Base-by-base conservation (phyloP, 2,113 vertebrate genomes). In the Coracopsis vasa region DNA sequence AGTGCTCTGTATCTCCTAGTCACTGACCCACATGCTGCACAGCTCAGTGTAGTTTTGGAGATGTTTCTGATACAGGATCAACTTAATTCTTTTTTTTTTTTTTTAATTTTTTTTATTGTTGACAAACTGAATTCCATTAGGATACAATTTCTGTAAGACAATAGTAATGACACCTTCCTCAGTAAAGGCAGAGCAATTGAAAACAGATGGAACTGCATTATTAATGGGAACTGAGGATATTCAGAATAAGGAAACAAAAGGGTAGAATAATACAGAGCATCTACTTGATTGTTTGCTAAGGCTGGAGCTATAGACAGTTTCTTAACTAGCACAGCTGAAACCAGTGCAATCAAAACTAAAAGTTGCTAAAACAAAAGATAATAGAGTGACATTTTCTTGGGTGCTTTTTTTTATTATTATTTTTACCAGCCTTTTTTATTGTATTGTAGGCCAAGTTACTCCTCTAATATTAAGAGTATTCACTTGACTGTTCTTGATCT, bases 401-500 rank as follows among this genome's bases (percentile, higher is more conserved):
- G 7, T 66, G 58, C 31, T 35, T 6, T 2, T 11, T 16, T 9
- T 28, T 7, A 28, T 39, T 13, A 35, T 41, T 61, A 20, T 41
- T 42, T 29, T 60, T 58, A 19, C 16, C 27, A 90, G 53, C 27
- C 11, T 24, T 62, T 29, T 74, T 58, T n/a, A 19, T 65, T 72
- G 39, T 58, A 67, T 77, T 78, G 15, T 84, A 53, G 58, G 6
- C 48, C 54, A 7, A 93, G 17, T 90, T 95, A 69, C 94, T 91
- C 33, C 84, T 31, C 13, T 95, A 53, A 37, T 92, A 37, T 53
- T 77, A 47, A 80, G 39, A 56, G 10, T 64, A 60, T 89, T 93
- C 65, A 79, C 72, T 78, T 82, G 48, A 41, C 39, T 60, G 16
- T 56, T 90, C 60, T 66, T 79, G 82, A 95, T 78, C 66, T 88